phyloP scores from a whole-genome alignment of 2,797 vertebrate species.

The Mionectes olivaceus region DNA sequence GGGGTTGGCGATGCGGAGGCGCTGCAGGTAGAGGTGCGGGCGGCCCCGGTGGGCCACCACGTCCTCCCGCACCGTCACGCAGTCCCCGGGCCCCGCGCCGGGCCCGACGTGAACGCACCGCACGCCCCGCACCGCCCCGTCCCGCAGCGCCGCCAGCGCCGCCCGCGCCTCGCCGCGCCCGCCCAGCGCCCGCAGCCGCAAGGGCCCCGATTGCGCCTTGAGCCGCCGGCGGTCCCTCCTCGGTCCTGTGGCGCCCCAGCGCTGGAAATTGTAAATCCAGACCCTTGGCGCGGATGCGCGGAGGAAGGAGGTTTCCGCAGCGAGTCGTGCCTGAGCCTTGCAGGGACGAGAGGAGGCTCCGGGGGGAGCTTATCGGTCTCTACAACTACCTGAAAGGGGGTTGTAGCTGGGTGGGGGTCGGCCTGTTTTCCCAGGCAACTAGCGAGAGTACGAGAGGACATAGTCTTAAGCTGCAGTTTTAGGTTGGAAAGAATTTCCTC shows the following conservation, averaged over 20 bases:
- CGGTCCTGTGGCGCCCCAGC: conserved; percentile 39
- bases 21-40: conserved; percentile 88
- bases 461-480: background rate
- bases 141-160: conserved; percentile 83
- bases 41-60: conserved; percentile 90
- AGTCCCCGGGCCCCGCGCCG: conserved; percentile 74
- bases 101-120: conserved; percentile 80
- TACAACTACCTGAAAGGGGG: background rate
- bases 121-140: conserved; percentile 86
- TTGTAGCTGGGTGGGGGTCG: background rate
- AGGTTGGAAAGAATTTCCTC: background rate
- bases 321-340: background rate
- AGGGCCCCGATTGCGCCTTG: background rate
- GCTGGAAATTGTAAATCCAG: conserved; percentile 58
- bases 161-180: conserved; percentile 79
- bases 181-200: conserved; percentile 79
- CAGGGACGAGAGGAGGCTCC: background rate
- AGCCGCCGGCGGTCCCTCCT: background rate
- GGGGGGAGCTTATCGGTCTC: background rate
- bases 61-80: conserved; percentile 90
- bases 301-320: conserved; percentile 25
- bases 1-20: conserved; percentile 89
- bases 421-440: background rate
- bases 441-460: background rate
- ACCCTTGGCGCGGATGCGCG: background rate